phyloP scores from a whole-genome alignment of 2,888 invertebrate species.

The Galerucella nymphaeae region DNA sequence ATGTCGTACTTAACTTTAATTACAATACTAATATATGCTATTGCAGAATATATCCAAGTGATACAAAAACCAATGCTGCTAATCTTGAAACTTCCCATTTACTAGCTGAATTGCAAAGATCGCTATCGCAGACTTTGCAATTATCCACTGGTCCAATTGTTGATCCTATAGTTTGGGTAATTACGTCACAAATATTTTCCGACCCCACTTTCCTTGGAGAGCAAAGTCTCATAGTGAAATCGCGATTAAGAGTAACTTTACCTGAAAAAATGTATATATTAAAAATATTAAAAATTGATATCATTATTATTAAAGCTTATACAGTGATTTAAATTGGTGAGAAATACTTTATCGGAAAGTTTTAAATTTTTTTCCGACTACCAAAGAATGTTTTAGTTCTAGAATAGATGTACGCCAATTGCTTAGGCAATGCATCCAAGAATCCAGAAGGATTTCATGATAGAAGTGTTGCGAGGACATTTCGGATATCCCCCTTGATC shows the following conservation, averaged over 20 bases:
- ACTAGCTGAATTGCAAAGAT: conserved; percentile 39
- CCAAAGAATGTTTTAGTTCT: too few species aligned
- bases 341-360: too few species aligned
- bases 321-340: not conserved
- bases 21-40: conserved; percentile 5
- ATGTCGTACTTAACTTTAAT: not conserved
- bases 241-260: conserved; percentile 7
- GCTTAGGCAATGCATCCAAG: too few species aligned
- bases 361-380: too few species aligned
- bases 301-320: not conserved
- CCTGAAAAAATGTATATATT: conserved; percentile 28
- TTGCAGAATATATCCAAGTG: conserved; percentile 7
- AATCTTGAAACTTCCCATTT: conserved; percentile 18
- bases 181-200: conserved; percentile 19
- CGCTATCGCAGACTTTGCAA: conserved; percentile 37
- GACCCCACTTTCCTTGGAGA: conserved; percentile 20
- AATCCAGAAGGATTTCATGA: too few species aligned
- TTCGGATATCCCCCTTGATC: too few species aligned
- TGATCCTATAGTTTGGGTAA: conserved; percentile 17
- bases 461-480: too few species aligned
- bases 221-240: conserved; percentile 36
- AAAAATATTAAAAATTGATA: too few species aligned
- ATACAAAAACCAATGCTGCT: conserved; percentile 6
- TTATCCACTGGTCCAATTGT: conserved; percentile 24
- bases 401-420: too few species aligned